Base-by-base conservation (phyloP, 2,113 vertebrate genomes). In the Menidia beryllina region DNA sequence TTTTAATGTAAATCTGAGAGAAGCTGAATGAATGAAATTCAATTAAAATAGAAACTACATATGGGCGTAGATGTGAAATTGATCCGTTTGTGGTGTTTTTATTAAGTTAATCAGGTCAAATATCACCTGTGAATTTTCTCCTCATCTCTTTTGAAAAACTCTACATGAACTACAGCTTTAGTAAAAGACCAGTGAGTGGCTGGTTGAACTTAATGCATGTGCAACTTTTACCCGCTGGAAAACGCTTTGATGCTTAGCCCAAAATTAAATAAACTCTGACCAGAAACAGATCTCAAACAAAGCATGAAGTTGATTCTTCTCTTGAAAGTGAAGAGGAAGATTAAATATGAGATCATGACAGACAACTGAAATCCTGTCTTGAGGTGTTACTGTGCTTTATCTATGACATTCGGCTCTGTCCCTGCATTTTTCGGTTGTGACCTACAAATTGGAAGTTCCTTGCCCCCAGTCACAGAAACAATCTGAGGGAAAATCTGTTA, bases 381-480 rank as follows among this genome's bases (percentile, higher is more conserved):
- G 86, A 90, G 87, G 87, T 91, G 91, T 87, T 64, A 84, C 64
- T 53, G 54, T 24, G 72, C 59, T 85, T 58, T 77, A 69, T 88
- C 73, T 63, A 83, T 92, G 91, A 92, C 89, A 87, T 90, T 91
- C 83, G 91, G 86, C 87, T 78, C 79, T 81, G 80, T 83, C 52
- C 38, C 79, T 63, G 49, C 73, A 12, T 79, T 78, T 87, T 63
- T 76, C 75, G 7, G 1, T 23, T 68, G 69, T 90, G 89, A 89
- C 89, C 86, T 85, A 76, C 86, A 72, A 79, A 67, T 79, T 86
- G 69, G 72, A 74, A 82, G 75, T 78, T 81, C 84, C 79, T 74
- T 56, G 77, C 77, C 79, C 74, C 66, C 60, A 61, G 86, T 91
- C 79, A 77, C 71, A 78, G 81, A 77, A 77, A 80, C 76, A 71